Base-by-base conservation (phyloP, 2,888 invertebrate genomes). In the Flabesymbios commensalis region DNA sequence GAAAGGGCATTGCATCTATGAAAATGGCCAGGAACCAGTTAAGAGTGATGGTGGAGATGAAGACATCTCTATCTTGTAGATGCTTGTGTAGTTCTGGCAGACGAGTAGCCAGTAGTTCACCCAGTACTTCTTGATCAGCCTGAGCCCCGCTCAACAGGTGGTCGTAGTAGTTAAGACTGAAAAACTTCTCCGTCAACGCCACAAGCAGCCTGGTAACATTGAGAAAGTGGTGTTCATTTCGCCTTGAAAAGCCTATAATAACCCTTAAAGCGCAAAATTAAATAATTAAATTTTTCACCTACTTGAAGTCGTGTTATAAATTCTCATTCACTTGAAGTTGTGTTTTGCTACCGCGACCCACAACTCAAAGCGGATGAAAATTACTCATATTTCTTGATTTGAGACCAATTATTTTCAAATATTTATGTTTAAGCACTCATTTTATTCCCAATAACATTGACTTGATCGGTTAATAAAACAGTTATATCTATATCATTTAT, bases 11-110 rank as follows among this genome's bases (percentile, higher is more conserved):
- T 2, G 84, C 82, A 72, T 86, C 86, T 72, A 85, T 85, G 76
- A 85, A 86, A 57, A 86, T 74, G 7, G 85, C 84, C 63, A 86
- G 77, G 73, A 86, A 86, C 86, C 86, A 86, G 76, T 86, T 86
- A 60, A 86, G 78, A 10, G 85, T 86, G 55, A 86, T 80, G 2
- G 86, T 85, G 24, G 85, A 83, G 49, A 86, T 74, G 65, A 86
- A 86, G 59, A 86, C 84, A 64, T 85, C 85, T 39, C 84, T 78
- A 33, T 74, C 73, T 59, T 82, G 79, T 51, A 86, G 72, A 70
- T 86, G 85, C 26, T 75, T 73, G 56, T 79, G 74, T 19, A 86
- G 78, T 45, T 74, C 73, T 2, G 85, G 85, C 39, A 85, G 77
- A 69, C 84, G 84, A 52, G 78, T 78, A 41, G 78, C 77, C 49